These are phyloP conservation scores for Dolichopus griseipennis DNA, from an alignment of 2,888 invertebrate genomes.

Conservation along the genomic window DNA sequence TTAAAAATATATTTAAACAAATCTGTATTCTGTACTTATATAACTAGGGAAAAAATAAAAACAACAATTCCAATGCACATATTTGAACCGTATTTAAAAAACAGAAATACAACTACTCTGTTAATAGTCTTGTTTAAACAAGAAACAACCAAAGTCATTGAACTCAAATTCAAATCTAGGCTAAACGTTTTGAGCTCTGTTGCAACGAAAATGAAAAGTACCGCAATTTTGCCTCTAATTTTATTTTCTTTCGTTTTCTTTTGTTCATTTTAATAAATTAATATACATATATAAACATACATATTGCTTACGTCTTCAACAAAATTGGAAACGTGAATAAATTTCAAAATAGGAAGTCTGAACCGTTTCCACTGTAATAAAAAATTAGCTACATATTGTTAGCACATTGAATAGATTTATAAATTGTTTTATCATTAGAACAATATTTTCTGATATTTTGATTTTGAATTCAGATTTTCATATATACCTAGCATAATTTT, in stretches of 20 bases:
- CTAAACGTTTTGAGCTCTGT: conserved; percentile 40
- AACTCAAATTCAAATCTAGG: conserved; percentile 43
- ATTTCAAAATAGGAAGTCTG: conserved; percentile 16
- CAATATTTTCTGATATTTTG: too few relatives aligned
- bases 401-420: too few relatives aligned
- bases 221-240: conserved; percentile 44
- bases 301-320: conserved; percentile 10
- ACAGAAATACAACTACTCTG: too few relatives aligned
- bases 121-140: neutral
- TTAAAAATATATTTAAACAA: too few relatives aligned
- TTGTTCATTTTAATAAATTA: conserved; percentile 20
- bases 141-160: conserved; percentile 35
- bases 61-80: too few relatives aligned
- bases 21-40: too few relatives aligned
- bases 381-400: too few relatives aligned
- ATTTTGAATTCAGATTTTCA: too few relatives aligned
- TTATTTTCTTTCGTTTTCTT: conserved; percentile 21
- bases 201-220: conserved; percentile 47
- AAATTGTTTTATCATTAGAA: too few relatives aligned
- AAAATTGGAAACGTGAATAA: conserved; percentile 16
- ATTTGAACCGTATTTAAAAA: too few relatives aligned
- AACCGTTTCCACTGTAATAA: neutral
- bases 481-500: too few relatives aligned
- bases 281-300: neutral
- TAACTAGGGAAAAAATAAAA: too few relatives aligned